Evolutionary conservation across 2,113 vertebrate genomes (phyloP).

Genomic region (Barnardius zonarius): DNA sequence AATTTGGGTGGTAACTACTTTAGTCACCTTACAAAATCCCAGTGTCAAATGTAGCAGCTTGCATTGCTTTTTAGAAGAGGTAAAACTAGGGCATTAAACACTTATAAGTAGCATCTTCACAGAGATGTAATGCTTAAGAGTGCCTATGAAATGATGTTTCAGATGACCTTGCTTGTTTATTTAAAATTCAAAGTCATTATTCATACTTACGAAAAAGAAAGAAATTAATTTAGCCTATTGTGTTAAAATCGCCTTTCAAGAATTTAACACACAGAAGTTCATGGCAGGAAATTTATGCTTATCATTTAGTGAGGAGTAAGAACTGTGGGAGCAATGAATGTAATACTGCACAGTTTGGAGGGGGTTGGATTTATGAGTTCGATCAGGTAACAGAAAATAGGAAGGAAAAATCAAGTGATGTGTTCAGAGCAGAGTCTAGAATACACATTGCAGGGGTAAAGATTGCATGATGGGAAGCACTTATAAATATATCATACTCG

Average conservation of each 20-base stretch:
- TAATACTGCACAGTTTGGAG: background rate
- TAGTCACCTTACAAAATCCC: background rate
- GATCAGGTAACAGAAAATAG: background rate
- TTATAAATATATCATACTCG: background rate
- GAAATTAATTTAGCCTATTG: background rate
- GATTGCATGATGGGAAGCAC: accelerated
- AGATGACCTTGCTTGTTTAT: background rate
- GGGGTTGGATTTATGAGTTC: background rate
- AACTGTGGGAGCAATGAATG: background rate
- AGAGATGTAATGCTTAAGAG: background rate
- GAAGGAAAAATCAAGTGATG: background rate
- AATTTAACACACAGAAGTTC: background rate
- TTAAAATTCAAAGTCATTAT: background rate
- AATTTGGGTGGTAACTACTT: background rate
- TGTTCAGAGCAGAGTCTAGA: background rate
- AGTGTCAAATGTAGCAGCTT: background rate
- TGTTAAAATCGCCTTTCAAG: background rate
- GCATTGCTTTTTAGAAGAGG: background rate
- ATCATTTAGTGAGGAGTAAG: background rate
- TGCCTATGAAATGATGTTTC: background rate
- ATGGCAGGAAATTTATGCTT: background rate
- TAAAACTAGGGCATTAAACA: background rate
- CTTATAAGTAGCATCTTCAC: background rate
- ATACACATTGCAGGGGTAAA: background rate
- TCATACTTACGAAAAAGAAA: background rate